These are phyloP conservation scores for Frankliniella fusca DNA, from an alignment of 2,888 invertebrate species.

Conservation along the genomic window DNA sequence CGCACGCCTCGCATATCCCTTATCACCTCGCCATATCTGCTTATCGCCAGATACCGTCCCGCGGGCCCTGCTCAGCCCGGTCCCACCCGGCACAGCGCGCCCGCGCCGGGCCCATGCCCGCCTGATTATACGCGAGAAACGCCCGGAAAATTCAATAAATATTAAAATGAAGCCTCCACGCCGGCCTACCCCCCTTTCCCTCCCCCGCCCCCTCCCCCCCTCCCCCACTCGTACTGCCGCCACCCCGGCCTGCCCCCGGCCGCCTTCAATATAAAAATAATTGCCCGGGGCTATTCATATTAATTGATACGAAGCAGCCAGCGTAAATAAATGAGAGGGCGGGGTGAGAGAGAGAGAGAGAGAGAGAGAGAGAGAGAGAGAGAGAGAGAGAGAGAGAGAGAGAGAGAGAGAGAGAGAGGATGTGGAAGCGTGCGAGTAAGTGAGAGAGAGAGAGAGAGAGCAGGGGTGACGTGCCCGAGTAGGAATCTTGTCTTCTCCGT, in stretches of 20 bases:
- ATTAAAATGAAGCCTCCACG: background rate
- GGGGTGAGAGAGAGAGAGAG: constrained; percentile 26
- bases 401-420: constrained; percentile 27
- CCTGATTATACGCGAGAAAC: constrained; percentile 12
- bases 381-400: constrained; percentile 28
- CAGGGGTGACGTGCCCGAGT: background rate
- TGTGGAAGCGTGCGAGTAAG: background rate
- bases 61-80: no score
- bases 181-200: background rate
- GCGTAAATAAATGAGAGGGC: background rate
- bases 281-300: constrained; percentile 21
- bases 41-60: no score
- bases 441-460: constrained; percentile 2
- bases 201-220: background rate
- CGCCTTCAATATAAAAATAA: constrained; percentile 21
- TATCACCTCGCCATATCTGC: no score
- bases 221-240: background rate
- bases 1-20: no score
- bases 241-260: background rate
- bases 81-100: no score
- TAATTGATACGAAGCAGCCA: constrained; percentile 27
- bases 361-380: background rate
- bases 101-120: no score
- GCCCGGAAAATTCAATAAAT: constrained; percentile 17
- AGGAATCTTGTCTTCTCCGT: background rate